phyloP scores from a whole-genome alignment of 2,888 invertebrate genomes.

The Argyra leucocephala region DNA sequence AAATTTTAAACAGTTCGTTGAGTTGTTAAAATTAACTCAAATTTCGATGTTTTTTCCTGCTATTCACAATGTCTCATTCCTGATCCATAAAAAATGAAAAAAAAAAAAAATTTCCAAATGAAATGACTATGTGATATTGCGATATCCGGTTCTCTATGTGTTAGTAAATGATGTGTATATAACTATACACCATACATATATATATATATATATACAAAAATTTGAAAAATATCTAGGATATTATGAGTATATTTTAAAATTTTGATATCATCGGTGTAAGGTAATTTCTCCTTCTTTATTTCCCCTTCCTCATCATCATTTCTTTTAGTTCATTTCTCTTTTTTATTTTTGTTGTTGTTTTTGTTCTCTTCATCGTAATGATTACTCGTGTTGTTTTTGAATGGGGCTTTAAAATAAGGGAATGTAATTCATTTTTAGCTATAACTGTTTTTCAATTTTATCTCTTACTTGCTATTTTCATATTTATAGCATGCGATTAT shows the following conservation, averaged over 20 bases:
- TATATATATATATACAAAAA: not conserved
- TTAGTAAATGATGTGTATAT: not conserved
- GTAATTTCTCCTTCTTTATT: too few relatives aligned
- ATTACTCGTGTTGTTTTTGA: too few relatives aligned
- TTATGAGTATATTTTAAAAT: too few relatives aligned
- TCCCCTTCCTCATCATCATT: too few relatives aligned
- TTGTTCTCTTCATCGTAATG: too few relatives aligned
- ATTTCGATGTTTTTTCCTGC: not conserved
- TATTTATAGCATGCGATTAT: not conserved
- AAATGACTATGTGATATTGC: not conserved
- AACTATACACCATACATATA: not conserved
- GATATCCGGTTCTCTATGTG: not conserved
- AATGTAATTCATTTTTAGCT: not conserved
- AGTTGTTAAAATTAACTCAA: constrained; percentile 11
- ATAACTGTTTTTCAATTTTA: constrained; percentile 3
- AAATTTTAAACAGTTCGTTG: constrained; percentile 9
- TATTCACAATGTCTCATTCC: not conserved
- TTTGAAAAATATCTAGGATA: not conserved
- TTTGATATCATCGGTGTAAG: too few relatives aligned
- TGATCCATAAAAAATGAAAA: not conserved
- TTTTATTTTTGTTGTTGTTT: too few relatives aligned
- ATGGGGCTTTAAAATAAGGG: too few relatives aligned
- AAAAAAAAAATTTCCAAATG: not conserved
- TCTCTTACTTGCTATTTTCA: not conserved
- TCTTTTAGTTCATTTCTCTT: too few relatives aligned